These are phyloP conservation scores for Onthophagus sagittarius DNA, from an alignment of 2,888 invertebrate species.

Conservation along the genomic window DNA sequence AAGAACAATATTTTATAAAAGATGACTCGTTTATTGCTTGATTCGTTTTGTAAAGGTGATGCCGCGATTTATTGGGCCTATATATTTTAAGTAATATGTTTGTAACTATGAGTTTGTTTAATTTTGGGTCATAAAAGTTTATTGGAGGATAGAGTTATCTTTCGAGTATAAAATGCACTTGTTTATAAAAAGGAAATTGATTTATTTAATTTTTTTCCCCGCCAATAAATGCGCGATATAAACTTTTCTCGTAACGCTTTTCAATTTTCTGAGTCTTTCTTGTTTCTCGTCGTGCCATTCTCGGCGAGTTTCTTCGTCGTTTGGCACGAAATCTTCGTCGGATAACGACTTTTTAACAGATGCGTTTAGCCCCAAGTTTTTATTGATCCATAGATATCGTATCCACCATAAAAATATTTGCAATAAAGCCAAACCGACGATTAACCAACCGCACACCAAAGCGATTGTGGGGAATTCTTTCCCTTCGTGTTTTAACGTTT, in stretches of 20 bases:
- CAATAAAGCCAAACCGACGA: slow-evolving; percentile 49
- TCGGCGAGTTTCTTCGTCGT: background rate
- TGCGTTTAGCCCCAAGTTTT: background rate
- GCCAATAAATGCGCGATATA: background rate
- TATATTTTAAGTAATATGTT: too few species aligned
- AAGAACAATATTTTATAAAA: too few species aligned
- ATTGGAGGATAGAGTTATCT: background rate
- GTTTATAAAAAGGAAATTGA: background rate
- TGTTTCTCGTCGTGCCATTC: background rate
- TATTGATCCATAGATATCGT: slow-evolving; percentile 37
- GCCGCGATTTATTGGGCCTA: too few species aligned
- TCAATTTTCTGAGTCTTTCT: background rate
- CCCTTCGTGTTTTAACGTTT: slow-evolving; percentile 58
- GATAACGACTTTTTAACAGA: background rate
- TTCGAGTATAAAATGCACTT: background rate
- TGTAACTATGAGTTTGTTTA: too few species aligned
- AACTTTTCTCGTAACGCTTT: background rate
- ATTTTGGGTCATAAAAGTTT: background rate
- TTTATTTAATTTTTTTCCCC: background rate
- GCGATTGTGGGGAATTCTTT: slow-evolving; percentile 53
- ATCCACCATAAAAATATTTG: slow-evolving; percentile 54
- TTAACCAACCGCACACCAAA: slow-evolving; percentile 52
- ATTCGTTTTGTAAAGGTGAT: too few species aligned
- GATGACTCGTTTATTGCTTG: too few species aligned
- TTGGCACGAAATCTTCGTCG: slow-evolving; percentile 11